These are phyloP conservation scores for Chrysomela aeneicollis DNA, from an alignment of 2,888 invertebrate genomes.

Conservation along the genomic window DNA sequence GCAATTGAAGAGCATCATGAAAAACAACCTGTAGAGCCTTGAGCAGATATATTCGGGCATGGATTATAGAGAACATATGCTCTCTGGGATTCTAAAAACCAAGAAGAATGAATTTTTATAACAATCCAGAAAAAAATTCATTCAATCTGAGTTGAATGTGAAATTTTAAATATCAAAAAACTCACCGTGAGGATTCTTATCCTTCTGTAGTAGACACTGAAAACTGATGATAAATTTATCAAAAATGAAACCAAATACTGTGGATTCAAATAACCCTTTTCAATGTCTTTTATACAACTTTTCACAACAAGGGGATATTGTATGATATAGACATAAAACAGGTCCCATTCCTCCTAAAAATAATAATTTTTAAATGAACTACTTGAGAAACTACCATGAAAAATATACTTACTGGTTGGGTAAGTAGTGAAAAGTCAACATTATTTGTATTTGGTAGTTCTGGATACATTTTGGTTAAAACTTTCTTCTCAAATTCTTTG, in stretches of 20 bases:
- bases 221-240: constrained; percentile 68
- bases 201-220: constrained; percentile 79
- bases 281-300: constrained; percentile 64
- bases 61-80: constrained; percentile 72
- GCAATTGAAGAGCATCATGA: constrained; percentile 68
- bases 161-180: no score
- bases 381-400: no score
- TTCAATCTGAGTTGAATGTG: not conserved
- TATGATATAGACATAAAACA: constrained; percentile 73
- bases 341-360: constrained; percentile 79
- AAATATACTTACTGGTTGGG: constrained; percentile 67
- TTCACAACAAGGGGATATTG: constrained; percentile 70
- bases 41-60: constrained; percentile 75
- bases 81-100: constrained; percentile 71
- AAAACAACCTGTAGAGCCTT: constrained; percentile 71
- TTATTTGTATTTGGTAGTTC: constrained; percentile 66
- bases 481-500: constrained; percentile 69
- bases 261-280: constrained; percentile 66
- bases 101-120: constrained; percentile 21
- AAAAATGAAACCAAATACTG: constrained; percentile 73
- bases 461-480: constrained; percentile 66
- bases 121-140: not conserved
- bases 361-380: constrained; percentile 18
- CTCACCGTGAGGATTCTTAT: constrained; percentile 75
- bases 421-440: constrained; percentile 70